Percentiles rank a stretch among this genome's conserved stretches.
Conservation (phyloP, 2,113 vertebrate genomes). For the Pseudorectes ferrugineus region DNA sequence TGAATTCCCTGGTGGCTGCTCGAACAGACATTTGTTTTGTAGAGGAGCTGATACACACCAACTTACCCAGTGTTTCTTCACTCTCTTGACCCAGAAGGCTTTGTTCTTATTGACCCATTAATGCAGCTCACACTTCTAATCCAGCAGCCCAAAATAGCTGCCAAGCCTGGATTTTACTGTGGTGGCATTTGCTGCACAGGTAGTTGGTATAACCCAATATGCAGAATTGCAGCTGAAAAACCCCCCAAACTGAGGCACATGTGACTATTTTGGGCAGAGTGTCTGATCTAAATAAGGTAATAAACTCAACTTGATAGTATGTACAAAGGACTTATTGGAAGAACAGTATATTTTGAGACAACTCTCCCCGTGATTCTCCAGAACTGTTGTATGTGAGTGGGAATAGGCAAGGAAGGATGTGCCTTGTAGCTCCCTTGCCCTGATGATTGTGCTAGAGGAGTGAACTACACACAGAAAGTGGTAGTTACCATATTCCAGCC, state of each 20-base stretch:
- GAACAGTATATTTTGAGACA: not conserved
- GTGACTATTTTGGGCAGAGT: not conserved
- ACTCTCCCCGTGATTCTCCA: not conserved
- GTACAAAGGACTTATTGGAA: not conserved
- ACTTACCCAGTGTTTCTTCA: not conserved
- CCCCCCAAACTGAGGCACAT: accelerated
- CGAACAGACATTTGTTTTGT: accelerated
- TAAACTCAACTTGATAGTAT: not conserved
- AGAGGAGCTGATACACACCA: not conserved
- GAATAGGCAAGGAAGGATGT: not conserved
- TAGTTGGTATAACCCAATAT: not conserved
- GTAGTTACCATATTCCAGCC: not conserved
- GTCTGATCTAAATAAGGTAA: not conserved
- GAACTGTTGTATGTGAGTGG: not conserved
- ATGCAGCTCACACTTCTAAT: constrained; percentile 48
- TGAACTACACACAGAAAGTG: not conserved
- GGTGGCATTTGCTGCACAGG: not conserved
- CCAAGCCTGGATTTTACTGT: constrained; percentile 7
- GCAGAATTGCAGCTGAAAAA: not conserved
- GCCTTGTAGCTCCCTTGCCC: not conserved
- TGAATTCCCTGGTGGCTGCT: not conserved
- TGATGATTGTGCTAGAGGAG: not conserved
- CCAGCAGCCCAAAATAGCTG: constrained; percentile 43
- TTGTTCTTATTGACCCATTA: constrained; percentile 7
- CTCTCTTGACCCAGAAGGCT: not conserved